Base-by-base conservation (phyloP, 2,797 vertebrate species). In the Todus mexicanus region DNA sequence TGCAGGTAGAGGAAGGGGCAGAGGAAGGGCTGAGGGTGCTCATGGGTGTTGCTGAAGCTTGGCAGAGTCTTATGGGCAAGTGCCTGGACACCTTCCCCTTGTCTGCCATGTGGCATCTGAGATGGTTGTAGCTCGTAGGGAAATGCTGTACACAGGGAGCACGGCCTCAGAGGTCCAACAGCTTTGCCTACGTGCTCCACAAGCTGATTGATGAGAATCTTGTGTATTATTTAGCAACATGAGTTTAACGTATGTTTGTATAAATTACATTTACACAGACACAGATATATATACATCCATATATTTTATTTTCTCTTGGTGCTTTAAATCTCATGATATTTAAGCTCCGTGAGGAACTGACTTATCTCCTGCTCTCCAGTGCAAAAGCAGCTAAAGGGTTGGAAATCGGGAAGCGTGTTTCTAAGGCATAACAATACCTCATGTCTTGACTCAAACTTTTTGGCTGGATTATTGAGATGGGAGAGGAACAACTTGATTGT, bases 131-230 rank as follows among this genome's bases (percentile, higher is more conserved):
- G 47, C 42, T 37, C 2, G 1, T 18, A 15, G 10, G 18, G 21
- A 31, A 78, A 29, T 0, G 8, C 8, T 50, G 11, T 10, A 9
- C 5, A 1, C 4, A 5, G 10, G 31, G 45, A 45, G 3, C 0
- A 3, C 6, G 43, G 10, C 26, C 15, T 50, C 9, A 16, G 18
- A n/a, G 27, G 14, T 35, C 11, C 0, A 2, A 10, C 23, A 23
- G 25, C 54, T 53, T 33, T 60, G 29, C 26, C 57, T 31, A 5
- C 2, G 4, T 9, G 18, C 26, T 69, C 54, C 25, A 15, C 23
- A 2, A 6, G 27, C 20, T 60, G 50, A 15, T 21, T 8, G 12
- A 9, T 22, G 54, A 53, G 13, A 18, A 18, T n/a, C 15, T 69
- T 25, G 18, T 50, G n/a, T 45, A 2, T 20, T 16, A 16, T 29